Percentiles rank a stretch among this genome's conserved stretches.
These are phyloP conservation scores for Sinonovacula constricta DNA, from an alignment of 1,140 invertebrate genomes.

Conservation along the genomic window DNA sequence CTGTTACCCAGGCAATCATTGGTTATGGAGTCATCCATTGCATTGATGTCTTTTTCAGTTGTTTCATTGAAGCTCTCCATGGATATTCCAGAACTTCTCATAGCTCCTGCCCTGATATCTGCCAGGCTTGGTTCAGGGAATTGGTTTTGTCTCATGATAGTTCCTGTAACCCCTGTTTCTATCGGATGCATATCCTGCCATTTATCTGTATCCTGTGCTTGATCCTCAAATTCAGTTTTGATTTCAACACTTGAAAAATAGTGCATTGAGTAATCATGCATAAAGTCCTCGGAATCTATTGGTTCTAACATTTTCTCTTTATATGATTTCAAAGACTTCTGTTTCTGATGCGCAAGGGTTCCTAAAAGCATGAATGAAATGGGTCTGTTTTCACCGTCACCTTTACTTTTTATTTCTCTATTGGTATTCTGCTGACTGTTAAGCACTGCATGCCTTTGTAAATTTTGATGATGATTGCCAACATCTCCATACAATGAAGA, in stretches of 20 bases:
- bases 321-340: background rate
- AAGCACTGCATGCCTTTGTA: background rate
- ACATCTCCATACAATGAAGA: too few species aligned
- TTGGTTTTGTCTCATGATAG: background rate
- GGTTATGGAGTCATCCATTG: background rate
- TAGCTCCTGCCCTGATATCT: constrained; percentile 9
- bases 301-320: background rate
- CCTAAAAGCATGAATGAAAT: background rate
- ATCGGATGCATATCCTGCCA: too few species aligned
- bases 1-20: background rate
- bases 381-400: background rate
- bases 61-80: background rate
- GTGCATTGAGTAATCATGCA: background rate
- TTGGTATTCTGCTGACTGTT: background rate
- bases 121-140: constrained; percentile 32
- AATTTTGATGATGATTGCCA: too few species aligned
- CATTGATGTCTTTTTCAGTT: background rate
- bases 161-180: background rate
- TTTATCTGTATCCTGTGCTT: too few species aligned
- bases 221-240: constrained; percentile 1
- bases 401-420: background rate
- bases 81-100: background rate
- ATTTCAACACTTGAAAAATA: background rate
- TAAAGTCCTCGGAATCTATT: background rate
- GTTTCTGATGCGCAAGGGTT: background rate